Evolutionary conservation across 2,113 vertebrate genomes (phyloP).

Genomic region (Burhinus oedicnemus): DNA sequence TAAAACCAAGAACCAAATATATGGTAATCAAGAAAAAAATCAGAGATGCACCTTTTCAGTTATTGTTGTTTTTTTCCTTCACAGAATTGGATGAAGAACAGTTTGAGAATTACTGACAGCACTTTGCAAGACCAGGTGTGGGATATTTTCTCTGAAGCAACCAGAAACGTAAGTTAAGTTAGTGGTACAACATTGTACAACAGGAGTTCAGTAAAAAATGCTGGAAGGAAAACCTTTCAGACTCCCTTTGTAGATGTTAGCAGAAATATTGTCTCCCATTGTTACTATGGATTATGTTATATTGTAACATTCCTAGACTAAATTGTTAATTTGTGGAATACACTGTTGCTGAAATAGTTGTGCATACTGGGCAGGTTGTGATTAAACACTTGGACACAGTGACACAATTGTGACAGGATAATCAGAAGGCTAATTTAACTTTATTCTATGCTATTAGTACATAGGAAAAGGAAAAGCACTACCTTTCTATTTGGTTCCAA

Average conservation of each 20-base stretch:
- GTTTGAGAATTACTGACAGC: conserved; percentile 82
- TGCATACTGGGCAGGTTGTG: neutral
- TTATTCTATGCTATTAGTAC: neutral
- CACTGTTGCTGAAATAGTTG: neutral
- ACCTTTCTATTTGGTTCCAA: neutral
- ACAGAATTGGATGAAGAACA: conserved; percentile 98
- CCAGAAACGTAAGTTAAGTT: conserved; percentile 78
- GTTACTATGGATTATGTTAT: neutral
- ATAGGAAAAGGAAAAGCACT: neutral
- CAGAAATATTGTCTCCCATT: neutral
- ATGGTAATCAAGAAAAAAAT: neutral
- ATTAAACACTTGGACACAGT: neutral
- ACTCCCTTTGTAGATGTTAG: neutral
- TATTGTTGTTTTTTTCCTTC: neutral
- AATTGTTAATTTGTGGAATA: neutral
- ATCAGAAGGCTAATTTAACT: neutral
- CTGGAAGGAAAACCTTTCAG: neutral
- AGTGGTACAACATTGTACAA: neutral
- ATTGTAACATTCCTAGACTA: neutral
- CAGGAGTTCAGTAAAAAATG: neutral
- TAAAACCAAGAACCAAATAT: neutral
- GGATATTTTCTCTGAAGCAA: conserved; percentile 85
- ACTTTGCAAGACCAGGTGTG: conserved; percentile 88
- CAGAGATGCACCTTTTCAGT: neutral
- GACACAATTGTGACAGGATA: neutral